These are phyloP conservation scores for Eolophus roseicapilla DNA, from an alignment of 2,113 vertebrate species.

Conservation along the genomic window DNA sequence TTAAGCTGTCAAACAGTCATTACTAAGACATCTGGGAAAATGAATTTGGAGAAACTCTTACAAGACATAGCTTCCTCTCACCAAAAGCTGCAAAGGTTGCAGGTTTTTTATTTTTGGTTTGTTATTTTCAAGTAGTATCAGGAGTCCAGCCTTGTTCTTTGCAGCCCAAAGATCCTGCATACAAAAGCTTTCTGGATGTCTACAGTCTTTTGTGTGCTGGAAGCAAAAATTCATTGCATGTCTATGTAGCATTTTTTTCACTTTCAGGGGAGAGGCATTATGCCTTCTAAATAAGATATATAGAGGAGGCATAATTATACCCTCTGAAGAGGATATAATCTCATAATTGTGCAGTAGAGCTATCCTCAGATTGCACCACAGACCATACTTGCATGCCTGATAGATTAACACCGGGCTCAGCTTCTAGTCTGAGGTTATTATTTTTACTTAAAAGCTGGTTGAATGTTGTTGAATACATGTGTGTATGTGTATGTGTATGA, in stretches of 20 bases:
- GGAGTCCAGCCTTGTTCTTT: constrained; percentile 6
- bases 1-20: constrained; percentile 52
- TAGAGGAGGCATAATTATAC: constrained; percentile 49
- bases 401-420: constrained; percentile 41
- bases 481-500: neutral
- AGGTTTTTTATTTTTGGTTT: neutral
- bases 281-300: constrained; percentile 51
- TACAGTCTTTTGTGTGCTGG: neutral
- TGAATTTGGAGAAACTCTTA: constrained; percentile 39
- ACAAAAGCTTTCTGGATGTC: neutral
- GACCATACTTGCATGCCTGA: constrained; percentile 33
- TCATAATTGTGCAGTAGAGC: constrained; percentile 55
- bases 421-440: constrained; percentile 23
- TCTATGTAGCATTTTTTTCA: neutral
- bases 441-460: constrained; percentile 60
- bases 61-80: neutral
- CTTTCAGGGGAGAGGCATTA: neutral
- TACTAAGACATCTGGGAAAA: constrained; percentile 41
- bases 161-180: neutral
- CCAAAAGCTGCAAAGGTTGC: neutral
- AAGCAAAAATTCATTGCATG: neutral
- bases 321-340: constrained; percentile 40
- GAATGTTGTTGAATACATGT: constrained; percentile 36
- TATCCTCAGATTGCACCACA: constrained; percentile 58
- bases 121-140: neutral